Conservation (phyloP, 2,888 invertebrate species). For the Chymomyza procnemis region DNA sequence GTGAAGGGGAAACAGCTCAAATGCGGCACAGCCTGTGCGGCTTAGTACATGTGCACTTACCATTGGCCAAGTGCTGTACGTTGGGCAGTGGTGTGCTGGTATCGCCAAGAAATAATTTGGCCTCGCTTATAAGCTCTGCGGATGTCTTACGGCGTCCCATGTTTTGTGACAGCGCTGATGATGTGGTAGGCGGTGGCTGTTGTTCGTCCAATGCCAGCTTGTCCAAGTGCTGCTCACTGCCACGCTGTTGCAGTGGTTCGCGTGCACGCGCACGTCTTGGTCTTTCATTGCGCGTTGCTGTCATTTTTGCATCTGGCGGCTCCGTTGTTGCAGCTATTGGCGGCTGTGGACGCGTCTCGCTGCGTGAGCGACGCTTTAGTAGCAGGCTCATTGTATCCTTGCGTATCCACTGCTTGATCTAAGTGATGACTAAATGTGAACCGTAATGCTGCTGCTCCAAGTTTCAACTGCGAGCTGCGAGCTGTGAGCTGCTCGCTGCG, state of each 20-base stretch:
- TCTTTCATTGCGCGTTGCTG: slow-evolving; percentile 5
- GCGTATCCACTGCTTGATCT: too few species aligned
- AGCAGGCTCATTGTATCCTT: slow-evolving; percentile 62
- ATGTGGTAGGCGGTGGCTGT: slow-evolving; percentile 7
- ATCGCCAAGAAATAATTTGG: slow-evolving; percentile 82
- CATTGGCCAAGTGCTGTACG: slow-evolving; percentile 23
- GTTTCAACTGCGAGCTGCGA: background rate
- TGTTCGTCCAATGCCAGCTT: slow-evolving; percentile 22
- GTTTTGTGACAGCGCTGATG: slow-evolving; percentile 20
- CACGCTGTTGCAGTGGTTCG: slow-evolving; percentile 8
- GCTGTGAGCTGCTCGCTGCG: background rate
- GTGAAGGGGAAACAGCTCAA: background rate
- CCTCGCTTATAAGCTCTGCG: slow-evolving; percentile 89
- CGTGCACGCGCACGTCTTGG: slow-evolving; percentile 2
- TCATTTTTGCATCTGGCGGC: slow-evolving; percentile 13
- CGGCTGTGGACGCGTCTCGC: slow-evolving; percentile 57
- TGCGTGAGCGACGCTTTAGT: slow-evolving; percentile 67
- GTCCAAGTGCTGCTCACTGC: slow-evolving; percentile 10
- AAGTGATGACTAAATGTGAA: too few species aligned
- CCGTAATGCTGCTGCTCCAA: background rate
- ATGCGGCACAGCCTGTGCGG: background rate
- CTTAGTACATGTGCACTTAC: slow-evolving; percentile 11
- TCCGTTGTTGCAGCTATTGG: slow-evolving; percentile 12
- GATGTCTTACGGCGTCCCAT: slow-evolving; percentile 83
- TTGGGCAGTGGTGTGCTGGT: slow-evolving; percentile 2